Percentiles rank a stretch among this genome's conserved stretches.
Evolutionary conservation across 2,113 vertebrate species (phyloP).

Genomic region (Mola mola): DNA sequence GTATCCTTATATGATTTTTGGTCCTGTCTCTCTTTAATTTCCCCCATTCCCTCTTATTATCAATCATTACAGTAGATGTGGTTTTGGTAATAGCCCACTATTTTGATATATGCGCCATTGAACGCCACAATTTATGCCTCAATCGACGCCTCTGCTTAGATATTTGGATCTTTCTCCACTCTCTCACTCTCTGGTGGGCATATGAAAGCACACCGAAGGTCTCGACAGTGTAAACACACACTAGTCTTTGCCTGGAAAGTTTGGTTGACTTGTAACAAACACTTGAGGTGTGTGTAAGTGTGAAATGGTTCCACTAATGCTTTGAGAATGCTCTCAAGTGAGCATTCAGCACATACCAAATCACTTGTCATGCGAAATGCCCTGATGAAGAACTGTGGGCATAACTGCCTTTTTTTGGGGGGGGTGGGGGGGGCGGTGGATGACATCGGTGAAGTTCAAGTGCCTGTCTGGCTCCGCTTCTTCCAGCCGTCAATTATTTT

Average conservation of each 20-base stretch:
- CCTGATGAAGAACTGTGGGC: constrained; percentile 62
- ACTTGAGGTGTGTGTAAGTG: constrained; percentile 27
- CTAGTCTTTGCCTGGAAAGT: constrained; percentile 27
- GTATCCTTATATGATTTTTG: constrained; percentile 42
- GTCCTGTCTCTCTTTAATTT: constrained; percentile 6
- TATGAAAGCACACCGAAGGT: constrained; percentile 37
- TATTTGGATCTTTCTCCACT: constrained; percentile 29
- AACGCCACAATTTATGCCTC: constrained; percentile 21
- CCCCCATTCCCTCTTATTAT: constrained; percentile 18
- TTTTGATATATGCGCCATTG: constrained; percentile 35
- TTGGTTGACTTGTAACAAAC: constrained; percentile 34
- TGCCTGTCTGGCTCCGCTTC: constrained; percentile 60
- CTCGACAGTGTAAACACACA: constrained; percentile 55
- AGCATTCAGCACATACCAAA: constrained; percentile 53
- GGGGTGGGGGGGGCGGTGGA: too few species aligned
- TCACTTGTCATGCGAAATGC: constrained; percentile 56
- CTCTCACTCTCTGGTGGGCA: constrained; percentile 11
- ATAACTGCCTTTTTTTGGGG: constrained; percentile 31
- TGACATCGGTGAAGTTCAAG: constrained; percentile 69
- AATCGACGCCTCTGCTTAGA: constrained; percentile 1
- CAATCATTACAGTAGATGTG: constrained; percentile 40
- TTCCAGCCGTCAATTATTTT: constrained; percentile 52
- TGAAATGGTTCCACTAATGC: constrained; percentile 28
- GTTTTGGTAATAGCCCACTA: constrained; percentile 29
- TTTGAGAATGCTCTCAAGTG: constrained; percentile 51